Conservation (phyloP, 2,113 vertebrate genomes). For the Lasiurus borealis region DNA sequence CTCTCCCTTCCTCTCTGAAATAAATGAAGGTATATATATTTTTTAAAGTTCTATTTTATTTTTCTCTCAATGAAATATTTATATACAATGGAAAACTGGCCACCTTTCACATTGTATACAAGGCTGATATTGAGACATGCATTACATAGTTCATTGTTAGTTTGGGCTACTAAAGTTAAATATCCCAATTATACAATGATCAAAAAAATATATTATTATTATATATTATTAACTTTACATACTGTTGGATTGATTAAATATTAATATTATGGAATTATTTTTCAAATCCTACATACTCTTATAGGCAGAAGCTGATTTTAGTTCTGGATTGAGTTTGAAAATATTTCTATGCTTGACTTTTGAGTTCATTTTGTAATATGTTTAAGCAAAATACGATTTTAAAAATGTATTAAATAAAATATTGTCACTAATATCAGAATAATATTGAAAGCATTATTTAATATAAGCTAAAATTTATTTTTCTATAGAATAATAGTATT, state of each 20-base stretch:
- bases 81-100: background rate
- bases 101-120: background rate
- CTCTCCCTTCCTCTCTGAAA: too few relatives aligned
- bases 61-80: background rate
- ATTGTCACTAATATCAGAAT: background rate
- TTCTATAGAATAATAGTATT: background rate
- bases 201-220: background rate
- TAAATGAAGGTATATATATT: too few relatives aligned
- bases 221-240: background rate
- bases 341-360: background rate
- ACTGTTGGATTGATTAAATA: background rate
- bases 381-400: slow-evolving; percentile 21
- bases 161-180: background rate
- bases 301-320: background rate
- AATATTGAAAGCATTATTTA: background rate
- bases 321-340: background rate
- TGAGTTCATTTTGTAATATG: slow-evolving; percentile 9
- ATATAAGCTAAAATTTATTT: background rate
- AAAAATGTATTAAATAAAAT: background rate
- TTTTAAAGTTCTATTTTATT: background rate
- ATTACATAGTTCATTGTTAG: background rate
- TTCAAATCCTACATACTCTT: background rate
- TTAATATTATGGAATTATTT: slow-evolving; percentile 37
- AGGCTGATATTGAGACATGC: background rate
- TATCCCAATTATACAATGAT: background rate